These are phyloP conservation scores for Penaeus monodon DNA, from an alignment of 2,888 invertebrate genomes.

Conservation along the genomic window DNA sequence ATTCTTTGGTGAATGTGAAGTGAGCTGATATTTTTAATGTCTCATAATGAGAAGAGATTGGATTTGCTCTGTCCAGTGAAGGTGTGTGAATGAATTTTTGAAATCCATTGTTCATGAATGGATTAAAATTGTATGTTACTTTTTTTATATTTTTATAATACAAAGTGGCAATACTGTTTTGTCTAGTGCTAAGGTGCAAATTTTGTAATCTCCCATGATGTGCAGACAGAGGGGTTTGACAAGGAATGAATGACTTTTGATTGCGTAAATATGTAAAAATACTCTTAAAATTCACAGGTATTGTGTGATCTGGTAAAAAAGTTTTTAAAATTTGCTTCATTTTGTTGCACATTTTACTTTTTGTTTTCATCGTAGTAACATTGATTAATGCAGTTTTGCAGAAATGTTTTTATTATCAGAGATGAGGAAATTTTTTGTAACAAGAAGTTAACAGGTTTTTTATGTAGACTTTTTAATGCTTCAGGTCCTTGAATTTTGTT, in stretches of 20 bases:
- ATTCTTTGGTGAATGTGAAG: conserved; percentile 15
- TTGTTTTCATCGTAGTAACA: conserved; percentile 1
- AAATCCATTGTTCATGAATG: conserved; percentile 22
- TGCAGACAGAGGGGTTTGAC: background rate
- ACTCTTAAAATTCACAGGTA: background rate
- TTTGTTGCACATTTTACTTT: background rate
- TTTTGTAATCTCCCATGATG: conserved; percentile 11
- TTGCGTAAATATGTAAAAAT: conserved; percentile 5
- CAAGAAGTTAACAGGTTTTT: too few species aligned
- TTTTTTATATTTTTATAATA: background rate
- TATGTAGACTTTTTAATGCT: too few species aligned
- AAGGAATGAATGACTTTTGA: conserved; percentile 17
- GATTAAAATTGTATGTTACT: conserved; percentile 3
- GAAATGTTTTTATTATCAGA: background rate
- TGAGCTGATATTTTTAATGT: conserved; percentile 16
- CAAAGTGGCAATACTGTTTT: conserved; percentile 19
- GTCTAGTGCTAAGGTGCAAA: conserved; percentile 16
- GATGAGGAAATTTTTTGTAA: too few species aligned
- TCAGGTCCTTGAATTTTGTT: too few species aligned
- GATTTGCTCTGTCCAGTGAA: background rate
- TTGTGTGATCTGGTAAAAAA: conserved; percentile 27
- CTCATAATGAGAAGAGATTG: background rate
- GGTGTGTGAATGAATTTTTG: conserved; percentile 6
- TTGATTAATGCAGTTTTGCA: background rate
- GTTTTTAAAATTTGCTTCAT: conserved; percentile 7